Base-by-base conservation (phyloP, 2,888 invertebrate genomes). In the Macrophya alboannulata region DNA sequence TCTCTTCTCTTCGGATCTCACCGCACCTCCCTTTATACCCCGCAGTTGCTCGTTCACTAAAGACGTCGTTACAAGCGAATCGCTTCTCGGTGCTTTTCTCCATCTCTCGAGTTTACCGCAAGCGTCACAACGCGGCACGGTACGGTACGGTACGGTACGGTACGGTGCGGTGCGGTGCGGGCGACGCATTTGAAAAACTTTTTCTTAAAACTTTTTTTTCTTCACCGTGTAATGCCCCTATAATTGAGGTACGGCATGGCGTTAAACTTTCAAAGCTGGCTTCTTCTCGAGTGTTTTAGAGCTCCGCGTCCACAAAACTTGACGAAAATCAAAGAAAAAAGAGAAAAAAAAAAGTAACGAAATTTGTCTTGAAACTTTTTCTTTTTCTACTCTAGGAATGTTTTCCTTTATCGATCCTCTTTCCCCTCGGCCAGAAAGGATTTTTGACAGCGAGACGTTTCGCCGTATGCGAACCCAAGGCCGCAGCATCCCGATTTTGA, bases 1-100 rank as follows among this genome's bases (percentile, higher is more conserved):
- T 17, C 9, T 12, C 37, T 17, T 37, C 25, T 68, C 68, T 68
- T 17, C 37, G 6, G 0, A 25, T 25, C 37, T 68, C 37, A 17
- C 68, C 37, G 37, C 43, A 37, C 40, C 37, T 55, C 55, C 40
- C 37, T 55, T 79, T 55, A 37, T 8, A 55, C 59, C 76, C 45
- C 48, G 76, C 25, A 21, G 43, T 59, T 21, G 21, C 45, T 84
- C 59, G 74, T 84, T 76, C 59, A n/a, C 77, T 77, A 84, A 84
- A 82, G 62, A 82, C 82, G 82, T 82, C 82, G 65, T 62, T 82
- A 82, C 43, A 82, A 82, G 82, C 82, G 82, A 82, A 82, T 82
- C 82, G 65, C 43, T 82, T 45, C 82, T 82, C 15, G 59, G 31
- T 79, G 55, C 37, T 79, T 59, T 48, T 37, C 37, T 79, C 40